Percentiles rank a stretch among this genome's conserved stretches.
Evolutionary conservation across 2,888 invertebrate genomes (phyloP).

Genomic region (Drosophila formosana): DNA sequence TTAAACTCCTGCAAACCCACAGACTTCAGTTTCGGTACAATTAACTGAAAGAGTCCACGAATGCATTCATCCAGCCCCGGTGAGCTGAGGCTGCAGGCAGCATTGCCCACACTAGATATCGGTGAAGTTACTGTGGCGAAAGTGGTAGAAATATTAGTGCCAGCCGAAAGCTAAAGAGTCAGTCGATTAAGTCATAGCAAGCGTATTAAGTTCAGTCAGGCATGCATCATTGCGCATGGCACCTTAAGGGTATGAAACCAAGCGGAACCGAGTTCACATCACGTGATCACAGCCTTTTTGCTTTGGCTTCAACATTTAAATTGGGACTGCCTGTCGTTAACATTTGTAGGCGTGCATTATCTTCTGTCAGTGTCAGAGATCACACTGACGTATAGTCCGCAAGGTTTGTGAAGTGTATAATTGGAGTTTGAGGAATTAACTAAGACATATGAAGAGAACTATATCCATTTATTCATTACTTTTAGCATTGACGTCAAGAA

Average conservation of each 20-base stretch:
- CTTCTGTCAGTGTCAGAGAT: constrained; percentile 63
- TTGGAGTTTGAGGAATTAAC: constrained; percentile 19
- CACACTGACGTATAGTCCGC: constrained; percentile 40
- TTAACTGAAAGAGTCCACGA: constrained; percentile 86
- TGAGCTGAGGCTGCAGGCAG: constrained; percentile 87
- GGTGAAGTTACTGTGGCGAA: constrained; percentile 52
- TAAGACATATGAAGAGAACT: not conserved
- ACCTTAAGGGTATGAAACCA: constrained; percentile 47
- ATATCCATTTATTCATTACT: not conserved
- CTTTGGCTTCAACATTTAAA: constrained; percentile 42
- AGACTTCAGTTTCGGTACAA: constrained; percentile 83
- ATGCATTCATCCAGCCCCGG: constrained; percentile 87
- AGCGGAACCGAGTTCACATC: constrained; percentile 56
- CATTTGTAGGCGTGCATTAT: constrained; percentile 14
- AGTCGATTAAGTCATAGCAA: constrained; percentile 41
- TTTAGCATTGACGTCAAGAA: constrained; percentile 15
- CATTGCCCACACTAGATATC: constrained; percentile 27
- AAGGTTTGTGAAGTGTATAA: constrained; percentile 35
- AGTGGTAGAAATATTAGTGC: constrained; percentile 40
- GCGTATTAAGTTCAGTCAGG: constrained; percentile 44
- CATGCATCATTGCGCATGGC: constrained; percentile 54
- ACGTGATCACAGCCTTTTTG: constrained; percentile 28
- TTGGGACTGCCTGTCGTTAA: constrained; percentile 20
- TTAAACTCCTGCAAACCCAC: constrained; percentile 73
- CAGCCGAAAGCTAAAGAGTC: constrained; percentile 10